A percentile compares a stretch with the other conserved stretches of the same genome.
Conservation (phyloP, 2,888 invertebrate species). For the Apamea epomidion region DNA sequence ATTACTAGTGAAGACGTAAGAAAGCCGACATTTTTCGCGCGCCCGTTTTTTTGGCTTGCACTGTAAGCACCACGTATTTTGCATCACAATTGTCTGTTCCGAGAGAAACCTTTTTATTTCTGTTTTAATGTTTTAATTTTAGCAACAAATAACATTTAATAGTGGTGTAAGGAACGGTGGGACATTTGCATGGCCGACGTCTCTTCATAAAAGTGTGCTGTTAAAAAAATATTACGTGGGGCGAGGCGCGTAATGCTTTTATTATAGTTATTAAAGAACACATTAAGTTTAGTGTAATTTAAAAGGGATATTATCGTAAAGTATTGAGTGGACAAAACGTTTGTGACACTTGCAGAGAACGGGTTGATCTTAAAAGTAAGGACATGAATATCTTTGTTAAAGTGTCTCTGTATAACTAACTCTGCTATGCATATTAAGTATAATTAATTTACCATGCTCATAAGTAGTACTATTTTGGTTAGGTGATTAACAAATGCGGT, state of each 20-base stretch:
- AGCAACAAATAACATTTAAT: conserved; percentile 87
- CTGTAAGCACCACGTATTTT: conserved; percentile 76
- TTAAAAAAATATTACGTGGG: conserved; percentile 68
- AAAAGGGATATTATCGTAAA: conserved; percentile 39
- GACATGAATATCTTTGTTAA: not conserved
- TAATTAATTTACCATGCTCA: not conserved
- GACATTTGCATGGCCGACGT: conserved; percentile 80
- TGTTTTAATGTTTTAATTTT: conserved; percentile 87
- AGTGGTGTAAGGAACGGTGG: conserved; percentile 82
- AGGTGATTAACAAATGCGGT: not conserved
- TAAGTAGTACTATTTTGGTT: not conserved
- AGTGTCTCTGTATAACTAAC: not conserved
- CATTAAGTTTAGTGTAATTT: conserved; percentile 56
- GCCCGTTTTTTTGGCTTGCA: conserved; percentile 74
- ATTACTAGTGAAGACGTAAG: conserved; percentile 69
- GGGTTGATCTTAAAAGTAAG: not conserved
- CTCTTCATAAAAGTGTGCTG: conserved; percentile 65
- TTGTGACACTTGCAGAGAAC: not conserved
- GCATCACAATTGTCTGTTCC: conserved; percentile 86
- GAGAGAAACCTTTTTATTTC: conserved; percentile 76
- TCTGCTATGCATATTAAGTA: not conserved
- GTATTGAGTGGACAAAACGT: conserved; percentile 31
- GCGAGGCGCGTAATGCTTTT: conserved; percentile 59
- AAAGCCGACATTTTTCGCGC: conserved; percentile 71
- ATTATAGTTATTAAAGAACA: conserved; percentile 65